Conservation (phyloP, 2,113 vertebrate genomes). For the Aythya baeri region DNA sequence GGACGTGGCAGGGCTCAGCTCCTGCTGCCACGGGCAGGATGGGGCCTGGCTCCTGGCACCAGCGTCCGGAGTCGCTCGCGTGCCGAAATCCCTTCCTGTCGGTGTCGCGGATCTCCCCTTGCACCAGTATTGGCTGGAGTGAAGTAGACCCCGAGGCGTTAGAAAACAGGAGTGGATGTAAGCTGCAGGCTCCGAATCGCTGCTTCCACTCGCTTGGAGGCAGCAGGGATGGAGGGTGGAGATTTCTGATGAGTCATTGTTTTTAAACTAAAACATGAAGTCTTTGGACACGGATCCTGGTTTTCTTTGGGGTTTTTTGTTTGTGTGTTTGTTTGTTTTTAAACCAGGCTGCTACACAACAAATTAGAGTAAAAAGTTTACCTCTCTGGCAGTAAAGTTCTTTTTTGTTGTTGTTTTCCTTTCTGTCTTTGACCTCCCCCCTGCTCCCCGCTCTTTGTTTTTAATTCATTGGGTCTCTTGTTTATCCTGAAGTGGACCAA, state of each 20-base stretch:
- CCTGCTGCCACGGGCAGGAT: rapidly evolving
- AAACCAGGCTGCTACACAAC: conserved; percentile 48
- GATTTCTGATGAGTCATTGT: background rate
- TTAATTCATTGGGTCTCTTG: conserved; percentile 34
- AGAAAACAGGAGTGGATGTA: background rate
- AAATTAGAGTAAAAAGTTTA: conserved; percentile 65
- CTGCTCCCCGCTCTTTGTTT: background rate
- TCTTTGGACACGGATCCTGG: conserved; percentile 37
- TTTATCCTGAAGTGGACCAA: conserved; percentile 75
- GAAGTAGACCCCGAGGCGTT: background rate
- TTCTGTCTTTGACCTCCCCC: conserved; percentile 5
- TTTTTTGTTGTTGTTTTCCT: background rate
- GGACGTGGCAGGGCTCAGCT: background rate
- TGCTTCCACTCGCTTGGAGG: conserved; percentile 2
- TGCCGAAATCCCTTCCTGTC: too few relatives aligned
- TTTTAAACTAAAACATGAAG: conserved; percentile 19
- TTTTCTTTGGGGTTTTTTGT: background rate
- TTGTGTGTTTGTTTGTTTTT: background rate
- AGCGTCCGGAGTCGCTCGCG: rapidly evolving
- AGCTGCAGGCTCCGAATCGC: background rate
- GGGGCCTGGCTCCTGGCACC: rapidly evolving
- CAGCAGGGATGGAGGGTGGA: conserved; percentile 13
- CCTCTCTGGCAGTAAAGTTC: conserved; percentile 38
- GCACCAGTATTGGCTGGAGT: conserved; percentile 58
- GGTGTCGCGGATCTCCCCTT: background rate